phyloP scores from a whole-genome alignment of 2,113 vertebrate genomes.

The Rhombomys opimus region DNA sequence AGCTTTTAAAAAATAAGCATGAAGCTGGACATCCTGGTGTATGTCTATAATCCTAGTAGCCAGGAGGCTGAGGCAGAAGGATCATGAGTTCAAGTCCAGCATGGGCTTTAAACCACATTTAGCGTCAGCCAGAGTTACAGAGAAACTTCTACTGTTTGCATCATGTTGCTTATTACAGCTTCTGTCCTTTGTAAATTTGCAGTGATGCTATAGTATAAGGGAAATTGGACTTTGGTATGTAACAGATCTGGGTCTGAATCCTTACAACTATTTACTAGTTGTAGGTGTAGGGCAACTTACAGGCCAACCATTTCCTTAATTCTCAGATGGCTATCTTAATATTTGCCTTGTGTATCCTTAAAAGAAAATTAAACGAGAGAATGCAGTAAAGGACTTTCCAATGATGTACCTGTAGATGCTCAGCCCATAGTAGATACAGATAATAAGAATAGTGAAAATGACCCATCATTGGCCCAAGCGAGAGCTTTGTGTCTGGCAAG shows the following conservation, averaged over 20 bases:
- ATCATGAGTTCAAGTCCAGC: not conserved
- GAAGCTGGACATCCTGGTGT: not conserved
- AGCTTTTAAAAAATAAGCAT: not conserved
- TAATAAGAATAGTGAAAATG: constrained; percentile 43
- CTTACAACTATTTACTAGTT: not conserved
- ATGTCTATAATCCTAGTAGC: not conserved
- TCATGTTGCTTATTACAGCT: not conserved
- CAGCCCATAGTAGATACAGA: not conserved
- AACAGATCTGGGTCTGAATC: not conserved
- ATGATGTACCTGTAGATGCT: not conserved
- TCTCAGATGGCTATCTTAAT: constrained; percentile 46
- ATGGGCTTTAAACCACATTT: not conserved
- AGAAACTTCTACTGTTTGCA: constrained; percentile 27
- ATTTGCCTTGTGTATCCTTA: constrained; percentile 36
- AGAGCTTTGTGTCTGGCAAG: constrained; percentile 48
- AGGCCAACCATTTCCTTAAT: constrained; percentile 26
- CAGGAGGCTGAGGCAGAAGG: not conserved
- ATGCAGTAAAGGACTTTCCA: not conserved
- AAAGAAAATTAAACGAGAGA: constrained; percentile 39
- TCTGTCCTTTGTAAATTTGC: not conserved
- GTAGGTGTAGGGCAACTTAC: constrained; percentile 15
- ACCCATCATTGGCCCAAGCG: constrained; percentile 21
- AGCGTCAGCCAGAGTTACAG: not conserved
- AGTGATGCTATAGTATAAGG: not conserved
- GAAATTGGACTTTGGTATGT: not conserved